A percentile compares a stretch with the other conserved stretches of the same genome.
These are phyloP conservation scores for Aplochiton taeniatus DNA, from an alignment of 2,797 vertebrate species.

Conservation along the genomic window DNA sequence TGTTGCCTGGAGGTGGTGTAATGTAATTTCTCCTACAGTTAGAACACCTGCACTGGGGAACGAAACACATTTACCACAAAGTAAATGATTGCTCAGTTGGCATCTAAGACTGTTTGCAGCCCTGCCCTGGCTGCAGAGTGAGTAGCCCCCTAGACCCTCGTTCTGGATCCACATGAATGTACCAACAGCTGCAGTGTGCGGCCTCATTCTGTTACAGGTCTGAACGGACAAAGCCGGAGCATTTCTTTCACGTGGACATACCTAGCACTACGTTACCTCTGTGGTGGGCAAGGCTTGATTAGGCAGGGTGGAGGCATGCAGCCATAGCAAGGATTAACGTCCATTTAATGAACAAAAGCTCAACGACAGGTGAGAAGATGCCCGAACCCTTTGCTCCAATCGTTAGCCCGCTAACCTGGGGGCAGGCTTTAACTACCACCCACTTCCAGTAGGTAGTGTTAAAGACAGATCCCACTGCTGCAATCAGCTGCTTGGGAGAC, in stretches of 20 bases:
- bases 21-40: constrained; percentile 55
- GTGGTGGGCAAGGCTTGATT: background rate
- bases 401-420: background rate
- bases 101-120: constrained; percentile 24
- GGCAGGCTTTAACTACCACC: background rate
- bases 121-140: constrained; percentile 1
- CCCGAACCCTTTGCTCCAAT: background rate
- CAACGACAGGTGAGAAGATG: no score
- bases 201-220: no score
- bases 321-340: background rate
- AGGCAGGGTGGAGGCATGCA: background rate
- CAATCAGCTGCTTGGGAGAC: background rate
- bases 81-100: constrained; percentile 47
- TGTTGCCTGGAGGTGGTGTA: constrained; percentile 49
- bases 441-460: background rate
- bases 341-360: background rate
- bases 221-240: no score
- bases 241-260: background rate
- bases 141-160: background rate
- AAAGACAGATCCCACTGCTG: background rate
- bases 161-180: no score
- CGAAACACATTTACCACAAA: constrained; percentile 35
- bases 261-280: background rate
- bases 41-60: constrained; percentile 43
- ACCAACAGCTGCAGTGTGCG: no score